phyloP scores from a whole-genome alignment of 2,888 invertebrate genomes.

The Polyploca ridens region DNA sequence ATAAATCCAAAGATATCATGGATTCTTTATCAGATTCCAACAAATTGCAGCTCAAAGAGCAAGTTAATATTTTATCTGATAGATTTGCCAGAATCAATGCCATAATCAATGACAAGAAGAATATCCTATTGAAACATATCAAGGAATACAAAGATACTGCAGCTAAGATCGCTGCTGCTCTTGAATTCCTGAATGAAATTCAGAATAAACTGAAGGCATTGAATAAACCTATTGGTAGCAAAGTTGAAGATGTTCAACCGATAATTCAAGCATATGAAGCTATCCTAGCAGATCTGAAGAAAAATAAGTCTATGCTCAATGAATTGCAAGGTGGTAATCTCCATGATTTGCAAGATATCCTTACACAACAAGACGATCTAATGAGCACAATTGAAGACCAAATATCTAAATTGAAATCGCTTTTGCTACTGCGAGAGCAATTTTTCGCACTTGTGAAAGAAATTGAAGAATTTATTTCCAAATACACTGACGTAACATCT shows the following conservation, averaged over 20 bases:
- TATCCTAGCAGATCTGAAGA: conserved; percentile 90
- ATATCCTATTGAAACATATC: conserved; percentile 90
- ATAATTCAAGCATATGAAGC: conserved; percentile 91
- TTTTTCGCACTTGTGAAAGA: conserved; percentile 94
- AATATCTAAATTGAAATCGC: conserved; percentile 90
- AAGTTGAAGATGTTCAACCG: conserved; percentile 95
- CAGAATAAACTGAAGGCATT: conserved; percentile 93
- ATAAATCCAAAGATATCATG: conserved; percentile 91
- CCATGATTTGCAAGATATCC: conserved; percentile 91
- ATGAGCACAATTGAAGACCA: conserved; percentile 94
- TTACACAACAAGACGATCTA: conserved; percentile 93
- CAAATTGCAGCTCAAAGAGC: conserved; percentile 92
- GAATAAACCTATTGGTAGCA: conserved; percentile 93
- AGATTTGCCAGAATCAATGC: conserved; percentile 90
- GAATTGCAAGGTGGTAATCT: conserved; percentile 91
- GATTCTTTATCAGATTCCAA: conserved; percentile 94
- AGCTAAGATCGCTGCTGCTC: conserved; percentile 90
- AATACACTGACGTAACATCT: conserved; percentile 92
- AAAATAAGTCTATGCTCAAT: conserved; percentile 90
- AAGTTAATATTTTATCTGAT: conserved; percentile 90
- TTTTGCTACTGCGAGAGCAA: conserved; percentile 93
- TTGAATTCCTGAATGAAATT: conserved; percentile 91
- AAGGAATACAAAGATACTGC: conserved; percentile 93
- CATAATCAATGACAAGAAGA: conserved; percentile 90
- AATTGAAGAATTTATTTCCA: conserved; percentile 93